Base-by-base conservation (phyloP, 2,888 invertebrate genomes). In the Peribatodes rhomboidaria region DNA sequence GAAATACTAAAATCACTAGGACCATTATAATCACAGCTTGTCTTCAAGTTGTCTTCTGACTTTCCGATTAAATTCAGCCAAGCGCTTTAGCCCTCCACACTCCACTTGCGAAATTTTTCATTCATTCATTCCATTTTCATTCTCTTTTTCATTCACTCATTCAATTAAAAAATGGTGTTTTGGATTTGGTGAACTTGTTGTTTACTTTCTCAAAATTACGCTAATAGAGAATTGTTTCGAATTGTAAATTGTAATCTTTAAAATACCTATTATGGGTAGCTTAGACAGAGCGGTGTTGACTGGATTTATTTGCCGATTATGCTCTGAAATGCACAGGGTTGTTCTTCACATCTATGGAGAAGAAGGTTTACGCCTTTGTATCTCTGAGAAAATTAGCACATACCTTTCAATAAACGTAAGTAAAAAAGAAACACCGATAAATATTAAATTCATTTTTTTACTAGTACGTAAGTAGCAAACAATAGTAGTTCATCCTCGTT, bases 281-380 rank as follows among this genome's bases (percentile, higher is more conserved):
- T 95, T 96, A 78, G 96, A 96, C 77, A 95, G 95, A 90, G 97
- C 96, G 57, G 95, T 96, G 74, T 95, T 97, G 80, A 96, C 97
- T 56, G 97, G 97, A 73, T 97, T 97, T 92, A 95, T 97, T 81
- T 97, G 97, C 89, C 95, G 97, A 81, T 94, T 97, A 67, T 97
- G 97, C 87, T 97, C 97, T 35, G 97, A 97, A 94, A 96, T 97
- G 95, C 97, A 97, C 88, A 95, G 96, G 83, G 95, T 95, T 79
- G 97, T 97, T 60, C 95, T 97, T 75, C 97, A 97, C 85, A 96
- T 97, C 74, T 97, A 97, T 84, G 96, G 97, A 42, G 96, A 96
- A 76, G 96, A 96, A 90, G 97, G 97, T 55, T 94, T 95, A 82
- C 95, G 96, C 79, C 92, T 97, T 83, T 94, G 95, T 79, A 94